Evolutionary conservation across 2,797 vertebrate genomes (phyloP).

Genomic region (Clarias pachynema): DNA sequence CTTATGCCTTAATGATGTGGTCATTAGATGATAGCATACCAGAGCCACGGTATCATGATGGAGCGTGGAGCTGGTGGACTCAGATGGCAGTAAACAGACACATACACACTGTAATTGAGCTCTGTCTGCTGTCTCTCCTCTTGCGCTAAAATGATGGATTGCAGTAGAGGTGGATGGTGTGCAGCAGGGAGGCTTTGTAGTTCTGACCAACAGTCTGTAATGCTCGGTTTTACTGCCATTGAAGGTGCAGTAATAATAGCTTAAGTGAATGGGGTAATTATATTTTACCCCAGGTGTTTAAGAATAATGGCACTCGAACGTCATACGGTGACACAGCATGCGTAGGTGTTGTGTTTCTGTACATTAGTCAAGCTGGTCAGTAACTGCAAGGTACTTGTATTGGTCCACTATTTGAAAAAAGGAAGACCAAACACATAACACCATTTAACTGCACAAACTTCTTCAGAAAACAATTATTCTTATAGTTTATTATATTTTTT

Average conservation of each 20-base stretch:
- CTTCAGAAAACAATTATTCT: background rate
- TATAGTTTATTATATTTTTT: background rate
- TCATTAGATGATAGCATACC: conserved; percentile 73
- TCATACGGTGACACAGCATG: conserved; percentile 26
- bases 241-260: conserved; percentile 53
- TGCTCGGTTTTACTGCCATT: conserved; percentile 55
- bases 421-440: background rate
- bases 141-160: conserved; percentile 35
- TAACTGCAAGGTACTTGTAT: conserved; percentile 34
- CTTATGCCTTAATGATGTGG: conserved; percentile 54
- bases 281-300: conserved; percentile 44
- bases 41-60: conserved; percentile 75
- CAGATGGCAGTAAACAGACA: conserved; percentile 69
- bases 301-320: conserved; percentile 6
- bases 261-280: conserved; percentile 47
- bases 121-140: background rate
- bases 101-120: conserved; percentile 59
- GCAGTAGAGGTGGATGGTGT: conserved; percentile 28
- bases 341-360: conserved; percentile 11
- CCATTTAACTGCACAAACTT: background rate
- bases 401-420: conserved; percentile 7
- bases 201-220: conserved; percentile 49
- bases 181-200: conserved; percentile 39
- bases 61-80: conserved; percentile 65
- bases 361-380: conserved; percentile 24